phyloP scores from a whole-genome alignment of 2,888 invertebrate genomes.

The Erebia epiphron region DNA sequence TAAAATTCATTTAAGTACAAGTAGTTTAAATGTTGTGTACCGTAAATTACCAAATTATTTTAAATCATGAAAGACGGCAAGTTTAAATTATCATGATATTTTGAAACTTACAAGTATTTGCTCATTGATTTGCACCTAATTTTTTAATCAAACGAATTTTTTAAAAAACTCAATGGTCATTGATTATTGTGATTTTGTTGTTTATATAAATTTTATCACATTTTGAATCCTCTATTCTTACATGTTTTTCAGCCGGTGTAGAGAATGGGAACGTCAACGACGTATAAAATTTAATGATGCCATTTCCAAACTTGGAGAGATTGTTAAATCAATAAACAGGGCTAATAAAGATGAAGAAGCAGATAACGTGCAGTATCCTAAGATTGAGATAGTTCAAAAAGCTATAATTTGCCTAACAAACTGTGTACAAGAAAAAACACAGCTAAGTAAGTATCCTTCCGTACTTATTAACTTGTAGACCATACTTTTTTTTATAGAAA shows the following conservation, averaged over 20 bases:
- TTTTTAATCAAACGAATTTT: background rate
- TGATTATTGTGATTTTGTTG: background rate
- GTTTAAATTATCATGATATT: background rate
- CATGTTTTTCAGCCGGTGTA: slow-evolving; percentile 77
- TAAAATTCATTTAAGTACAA: background rate
- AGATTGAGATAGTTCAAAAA: slow-evolving; percentile 74
- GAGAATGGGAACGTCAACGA: slow-evolving; percentile 88
- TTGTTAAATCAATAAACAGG: slow-evolving; percentile 62
- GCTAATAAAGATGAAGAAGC: slow-evolving; percentile 52
- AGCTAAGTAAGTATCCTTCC: slow-evolving; percentile 61
- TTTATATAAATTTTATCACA: background rate
- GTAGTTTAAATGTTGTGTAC: background rate
- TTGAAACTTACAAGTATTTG: background rate
- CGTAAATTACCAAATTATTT: too few species aligned
- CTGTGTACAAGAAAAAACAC: slow-evolving; percentile 64
- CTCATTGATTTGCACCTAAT: background rate
- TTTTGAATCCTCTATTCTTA: background rate
- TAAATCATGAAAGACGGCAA: too few species aligned
- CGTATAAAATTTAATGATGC: slow-evolving; percentile 85
- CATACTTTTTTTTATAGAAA: too few species aligned
- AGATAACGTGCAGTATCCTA: slow-evolving; percentile 69
- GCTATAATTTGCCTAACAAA: slow-evolving; percentile 67
- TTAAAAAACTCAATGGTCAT: background rate
- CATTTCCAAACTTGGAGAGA: slow-evolving; percentile 65
- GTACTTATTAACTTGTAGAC: slow-evolving; percentile 27